A percentile compares a stretch with the other conserved stretches of the same genome.
These are phyloP conservation scores for Oikopleura dioica DNA, from an alignment of 23 tunicate species.

Conservation along the genomic window DNA sequence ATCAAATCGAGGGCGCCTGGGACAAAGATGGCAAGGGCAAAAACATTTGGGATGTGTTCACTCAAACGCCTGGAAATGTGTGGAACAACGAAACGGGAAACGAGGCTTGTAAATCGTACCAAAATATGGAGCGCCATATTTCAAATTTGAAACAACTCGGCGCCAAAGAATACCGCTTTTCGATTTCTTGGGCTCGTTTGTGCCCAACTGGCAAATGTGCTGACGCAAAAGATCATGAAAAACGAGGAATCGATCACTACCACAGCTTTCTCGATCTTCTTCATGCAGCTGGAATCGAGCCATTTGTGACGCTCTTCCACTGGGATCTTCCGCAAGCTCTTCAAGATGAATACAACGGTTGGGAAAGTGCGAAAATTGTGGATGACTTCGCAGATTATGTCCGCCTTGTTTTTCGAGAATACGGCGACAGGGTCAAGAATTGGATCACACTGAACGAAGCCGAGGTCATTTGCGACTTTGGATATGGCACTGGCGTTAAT, in stretches of 20 bases:
- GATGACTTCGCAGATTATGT: slow-evolving; percentile 36
- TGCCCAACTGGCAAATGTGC: neutral
- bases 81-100: neutral
- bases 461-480: slow-evolving; percentile 19
- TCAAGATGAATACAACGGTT: neutral
- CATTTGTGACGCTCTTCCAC: slow-evolving; percentile 76
- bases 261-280: slow-evolving; percentile 36
- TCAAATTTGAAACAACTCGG: neutral
- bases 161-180: neutral
- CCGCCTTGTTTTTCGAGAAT: slow-evolving; percentile 28
- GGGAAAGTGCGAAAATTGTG: slow-evolving; percentile 16
- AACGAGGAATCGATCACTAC: slow-evolving; percentile 62
- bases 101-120: neutral
- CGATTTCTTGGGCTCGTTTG: neutral
- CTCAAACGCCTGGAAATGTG: slow-evolving; percentile 15
- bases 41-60: slow-evolving; percentile 76
- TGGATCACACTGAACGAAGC: slow-evolving; percentile 95
- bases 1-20: slow-evolving; percentile 93
- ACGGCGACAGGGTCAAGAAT: slow-evolving; percentile 40
- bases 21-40: slow-evolving; percentile 82
- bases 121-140: neutral
- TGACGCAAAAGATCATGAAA: no score
- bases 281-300: slow-evolving; percentile 36
- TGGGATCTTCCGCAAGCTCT: slow-evolving; percentile 90
- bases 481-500: neutral